These are phyloP conservation scores for Recurvirostra avosetta DNA, from an alignment of 2,113 vertebrate genomes.

Conservation along the genomic window DNA sequence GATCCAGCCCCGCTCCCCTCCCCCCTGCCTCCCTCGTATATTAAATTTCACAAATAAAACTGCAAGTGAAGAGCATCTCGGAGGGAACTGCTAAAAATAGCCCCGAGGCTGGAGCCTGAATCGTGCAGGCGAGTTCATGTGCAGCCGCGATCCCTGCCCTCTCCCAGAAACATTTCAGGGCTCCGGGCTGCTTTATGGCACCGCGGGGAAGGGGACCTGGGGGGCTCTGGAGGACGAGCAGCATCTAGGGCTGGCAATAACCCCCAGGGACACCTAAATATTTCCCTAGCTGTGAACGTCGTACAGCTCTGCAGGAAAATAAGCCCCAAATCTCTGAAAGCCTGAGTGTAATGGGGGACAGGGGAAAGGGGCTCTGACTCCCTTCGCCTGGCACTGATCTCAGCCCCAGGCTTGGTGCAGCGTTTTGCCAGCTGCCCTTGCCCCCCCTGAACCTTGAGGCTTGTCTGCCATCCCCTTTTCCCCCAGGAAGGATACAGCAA, in stretches of 20 bases:
- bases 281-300: neutral
- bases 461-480: neutral
- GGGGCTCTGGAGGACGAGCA: neutral
- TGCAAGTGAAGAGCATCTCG: slow-evolving; percentile 32
- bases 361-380: neutral
- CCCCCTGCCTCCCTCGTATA: neutral
- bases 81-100: slow-evolving; percentile 50
- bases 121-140: neutral
- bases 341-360: neutral
- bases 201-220: neutral
- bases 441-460: rapidly evolving
- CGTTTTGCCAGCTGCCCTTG: neutral
- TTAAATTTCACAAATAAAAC: slow-evolving; percentile 50
- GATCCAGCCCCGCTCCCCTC: neutral
- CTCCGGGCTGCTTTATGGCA: neutral
- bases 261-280: neutral
- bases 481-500: neutral
- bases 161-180: neutral
- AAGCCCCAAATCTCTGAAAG: neutral
- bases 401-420: neutral
- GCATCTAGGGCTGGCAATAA: neutral
- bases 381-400: neutral
- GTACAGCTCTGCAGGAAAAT: neutral
- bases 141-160: neutral
- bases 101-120: slow-evolving; percentile 10